Evolutionary conservation across 2,888 invertebrate species (phyloP).

Genomic region (Neoscelio sp.): DNA sequence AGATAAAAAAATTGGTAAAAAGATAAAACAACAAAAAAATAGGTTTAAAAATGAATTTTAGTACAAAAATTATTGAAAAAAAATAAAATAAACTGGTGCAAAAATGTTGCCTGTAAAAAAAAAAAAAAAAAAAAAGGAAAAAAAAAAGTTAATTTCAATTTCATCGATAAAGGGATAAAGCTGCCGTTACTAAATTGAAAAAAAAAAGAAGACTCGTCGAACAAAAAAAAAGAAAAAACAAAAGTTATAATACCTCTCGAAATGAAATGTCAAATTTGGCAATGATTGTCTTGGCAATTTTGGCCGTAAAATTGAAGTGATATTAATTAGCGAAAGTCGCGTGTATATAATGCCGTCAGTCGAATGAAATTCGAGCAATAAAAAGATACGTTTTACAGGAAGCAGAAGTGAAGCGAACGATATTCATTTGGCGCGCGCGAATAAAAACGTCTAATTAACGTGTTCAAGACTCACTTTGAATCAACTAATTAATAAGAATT

Average conservation of each 20-base stretch:
- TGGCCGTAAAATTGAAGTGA: constrained; percentile 44
- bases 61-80: constrained; percentile 48
- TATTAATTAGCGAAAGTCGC: constrained; percentile 59
- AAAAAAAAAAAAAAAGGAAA: neutral
- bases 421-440: constrained; percentile 54
- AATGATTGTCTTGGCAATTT: constrained; percentile 23
- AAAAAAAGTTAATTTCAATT: constrained; percentile 6
- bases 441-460: constrained; percentile 66
- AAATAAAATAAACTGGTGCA: constrained; percentile 10
- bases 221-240: no score
- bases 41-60: constrained; percentile 55
- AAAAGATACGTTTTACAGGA: constrained; percentile 62
- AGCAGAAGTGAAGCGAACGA: constrained; percentile 60
- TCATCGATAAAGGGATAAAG: constrained; percentile 23
- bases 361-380: constrained; percentile 53
- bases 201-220: constrained; percentile 26
- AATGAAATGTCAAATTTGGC: constrained; percentile 2
- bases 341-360: constrained; percentile 50
- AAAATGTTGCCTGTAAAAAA: no score
- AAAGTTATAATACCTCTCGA: no score
- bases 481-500: constrained; percentile 66
- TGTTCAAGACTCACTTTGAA: constrained; percentile 61
- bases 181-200: constrained; percentile 44
- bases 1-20: no score
- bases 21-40: no score